These are phyloP conservation scores for Casuarius casuarius DNA, from an alignment of 2,113 vertebrate genomes.

Conservation along the genomic window DNA sequence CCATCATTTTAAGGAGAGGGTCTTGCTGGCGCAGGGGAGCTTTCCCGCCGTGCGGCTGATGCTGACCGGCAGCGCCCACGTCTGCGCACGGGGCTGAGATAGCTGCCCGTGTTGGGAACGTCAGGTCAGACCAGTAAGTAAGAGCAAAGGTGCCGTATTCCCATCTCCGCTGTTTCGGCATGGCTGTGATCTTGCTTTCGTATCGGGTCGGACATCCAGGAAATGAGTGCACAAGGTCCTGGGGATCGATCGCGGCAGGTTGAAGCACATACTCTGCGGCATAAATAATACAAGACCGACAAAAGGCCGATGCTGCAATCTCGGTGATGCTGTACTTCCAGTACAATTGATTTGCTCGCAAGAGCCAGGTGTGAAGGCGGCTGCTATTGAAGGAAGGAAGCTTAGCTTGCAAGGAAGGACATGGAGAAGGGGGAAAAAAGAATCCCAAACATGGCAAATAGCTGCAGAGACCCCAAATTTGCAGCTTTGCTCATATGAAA, in stretches of 20 bases:
- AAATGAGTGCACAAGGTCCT: rapidly evolving
- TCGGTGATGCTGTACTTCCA: background rate
- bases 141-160: rapidly evolving
- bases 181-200: background rate
- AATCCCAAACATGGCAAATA: background rate
- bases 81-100: too few species aligned
- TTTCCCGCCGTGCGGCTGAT: too few species aligned
- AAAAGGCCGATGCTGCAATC: rapidly evolving
- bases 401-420: background rate
- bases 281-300: background rate
- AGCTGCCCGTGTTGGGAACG: background rate
- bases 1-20: background rate
- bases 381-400: background rate
- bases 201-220: background rate
- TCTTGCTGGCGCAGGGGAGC: background rate
- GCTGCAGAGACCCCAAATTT: background rate
- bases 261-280: rapidly evolving
- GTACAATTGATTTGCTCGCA: background rate
- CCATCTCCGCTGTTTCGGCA: rapidly evolving
- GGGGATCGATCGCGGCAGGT: rapidly evolving
- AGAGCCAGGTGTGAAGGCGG: background rate
- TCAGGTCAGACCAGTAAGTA: too few species aligned
- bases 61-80: too few species aligned
- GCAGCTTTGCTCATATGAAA: background rate
- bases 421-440: background rate